Evolutionary conservation across 35 echinoderm and acorn worm species (phyloP), one percentile per base, ranked within the genome.

Genomic region (Strongylocentrotus purpuratus): DNA sequence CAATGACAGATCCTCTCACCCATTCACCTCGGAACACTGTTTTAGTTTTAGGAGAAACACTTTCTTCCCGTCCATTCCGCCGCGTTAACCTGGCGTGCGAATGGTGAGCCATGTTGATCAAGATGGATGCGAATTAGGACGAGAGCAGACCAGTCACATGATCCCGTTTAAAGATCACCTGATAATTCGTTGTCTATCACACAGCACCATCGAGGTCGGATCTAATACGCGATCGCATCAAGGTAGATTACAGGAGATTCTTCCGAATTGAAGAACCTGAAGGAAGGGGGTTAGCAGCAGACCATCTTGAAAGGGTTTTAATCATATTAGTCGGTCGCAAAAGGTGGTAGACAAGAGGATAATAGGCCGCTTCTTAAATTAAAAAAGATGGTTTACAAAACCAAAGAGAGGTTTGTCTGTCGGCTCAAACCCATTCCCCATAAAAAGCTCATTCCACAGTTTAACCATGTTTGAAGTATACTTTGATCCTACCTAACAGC

Each of bases 151-250:
- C 20, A 28, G 65, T 78, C 65, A 78, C 65, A 78, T 78, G 65
- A 78, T 78, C 65, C 65, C 7, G 22, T 22, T 22, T 5, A 78
- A 78, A 78, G 65, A 78, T 78, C 65, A 78, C 65, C 65, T 78
- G 65, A 78, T 78, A 78, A 78, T 78, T 22, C 65, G 65, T 78
- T 78, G 65, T 78, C 65, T 28, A n/a, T 78, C 65, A 78, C 65
- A 2, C 65, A n/a, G 65, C 22, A 78, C 65, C 28, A 71, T 71
- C 65, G 22, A 22, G 65, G 65, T 78, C 22, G 1, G 65, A 78
- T 78, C 65, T 78, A 78, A 78, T 78, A 78, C 65, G 65, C 65
- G 65, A 78, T 78, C 65, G 65, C 65, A n/a, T 78, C 65, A 78
- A 78, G 65, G 65, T 78, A 78, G 65, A 78, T 78, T 78, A 78